These are phyloP conservation scores for Corythaeola cristata DNA, from an alignment of 2,113 vertebrate genomes.

Conservation along the genomic window DNA sequence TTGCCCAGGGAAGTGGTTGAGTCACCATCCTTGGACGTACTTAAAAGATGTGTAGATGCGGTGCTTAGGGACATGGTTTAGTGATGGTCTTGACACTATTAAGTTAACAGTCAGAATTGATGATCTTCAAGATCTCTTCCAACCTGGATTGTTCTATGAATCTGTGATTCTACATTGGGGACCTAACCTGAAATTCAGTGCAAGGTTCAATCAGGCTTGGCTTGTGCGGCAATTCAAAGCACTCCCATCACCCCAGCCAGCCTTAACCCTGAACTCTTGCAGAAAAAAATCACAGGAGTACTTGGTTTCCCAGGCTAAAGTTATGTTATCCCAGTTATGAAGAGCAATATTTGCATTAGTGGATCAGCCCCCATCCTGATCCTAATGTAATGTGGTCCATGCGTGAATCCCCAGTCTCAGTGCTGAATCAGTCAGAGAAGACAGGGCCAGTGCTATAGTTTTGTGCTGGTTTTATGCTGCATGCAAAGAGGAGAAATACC, in stretches of 20 bases:
- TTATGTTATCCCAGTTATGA: not conserved
- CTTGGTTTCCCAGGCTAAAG: not conserved
- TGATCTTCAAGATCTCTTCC: no score
- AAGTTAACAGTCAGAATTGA: no score
- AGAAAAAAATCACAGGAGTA: not conserved
- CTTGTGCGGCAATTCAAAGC: not conserved
- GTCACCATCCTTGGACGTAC: no score
- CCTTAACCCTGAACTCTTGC: not conserved
- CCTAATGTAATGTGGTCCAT: not conserved
- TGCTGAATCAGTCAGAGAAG: not conserved
- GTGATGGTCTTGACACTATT: no score
- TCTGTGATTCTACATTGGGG: not conserved
- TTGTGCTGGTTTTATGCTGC: not conserved
- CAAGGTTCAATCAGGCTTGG: not conserved
- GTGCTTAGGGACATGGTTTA: no score
- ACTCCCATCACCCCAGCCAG: not conserved
- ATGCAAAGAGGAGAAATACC: not conserved
- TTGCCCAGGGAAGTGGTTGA: no score
- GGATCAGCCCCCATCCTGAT: not conserved
- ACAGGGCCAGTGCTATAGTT: not conserved
- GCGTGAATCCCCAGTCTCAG: not conserved
- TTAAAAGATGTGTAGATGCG: no score
- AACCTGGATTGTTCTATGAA: no score
- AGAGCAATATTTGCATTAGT: not conserved
- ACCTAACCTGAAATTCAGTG: not conserved